Evolutionary conservation across 2,888 invertebrate genomes (phyloP), one percentile per base, ranked within the genome.

Genomic region (Agrotis clavis): DNA sequence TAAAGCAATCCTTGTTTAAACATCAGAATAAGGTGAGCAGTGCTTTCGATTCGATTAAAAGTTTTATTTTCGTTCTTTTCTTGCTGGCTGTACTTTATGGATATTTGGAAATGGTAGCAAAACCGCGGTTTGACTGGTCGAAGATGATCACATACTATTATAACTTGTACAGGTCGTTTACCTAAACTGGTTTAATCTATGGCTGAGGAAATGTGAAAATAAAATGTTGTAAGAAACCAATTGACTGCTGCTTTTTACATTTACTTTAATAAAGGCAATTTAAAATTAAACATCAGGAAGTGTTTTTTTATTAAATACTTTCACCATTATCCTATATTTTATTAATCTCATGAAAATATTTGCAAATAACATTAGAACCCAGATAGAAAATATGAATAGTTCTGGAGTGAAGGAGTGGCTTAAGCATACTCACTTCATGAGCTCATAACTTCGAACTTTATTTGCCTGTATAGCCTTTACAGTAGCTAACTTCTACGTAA

Each of bases 391-490:
- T 30, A 30, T 4, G 30, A 30, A 30, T 30, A 30, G 30, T 30
- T 41, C 2, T 2, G 41, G 41, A 0, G 41, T 41, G 1, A 41
- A 41, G 41, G 11, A 41, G 41, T 41, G 41, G 2, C 41, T 41
- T 50, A 50, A 61, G n/a, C 54, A 74, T 59, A 14, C 19, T 51
- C 25, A 21, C 45, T 71, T 47, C 30, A 30, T 11, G 75, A 50
- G 59, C 63, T 78, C 73, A 64, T 47, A 64, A 72, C 73, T 54
- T 54, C 16, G 30, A 64, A 79, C 71, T 71, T 74, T 1, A 41
- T 19, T 72, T 47, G 6, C 30, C 35, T 35, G 6, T 35, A 35
- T 7, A 35, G 35, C 35, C 61, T 62, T 71, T 48, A 41, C 16
- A 18, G 45, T 11, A 35, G 35, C 35, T 41, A 11, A 41, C 11